These are phyloP conservation scores for Pachliopta kotzebuea DNA, from an alignment of 2,888 invertebrate genomes.

Conservation along the genomic window DNA sequence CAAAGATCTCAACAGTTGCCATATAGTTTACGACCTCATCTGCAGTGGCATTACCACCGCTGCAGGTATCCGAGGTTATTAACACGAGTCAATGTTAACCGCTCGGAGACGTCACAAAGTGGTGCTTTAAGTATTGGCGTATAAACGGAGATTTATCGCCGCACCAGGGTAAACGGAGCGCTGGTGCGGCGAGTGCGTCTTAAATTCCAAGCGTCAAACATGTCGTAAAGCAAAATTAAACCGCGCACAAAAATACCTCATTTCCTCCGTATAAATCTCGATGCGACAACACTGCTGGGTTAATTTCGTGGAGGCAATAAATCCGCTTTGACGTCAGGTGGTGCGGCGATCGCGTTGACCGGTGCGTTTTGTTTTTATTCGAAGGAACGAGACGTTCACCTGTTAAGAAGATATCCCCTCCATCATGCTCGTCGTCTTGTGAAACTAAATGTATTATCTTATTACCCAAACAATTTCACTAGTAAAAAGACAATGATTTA, in stretches of 20 bases:
- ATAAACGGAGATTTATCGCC: conserved; percentile 29
- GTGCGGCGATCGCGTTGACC: conserved; percentile 27
- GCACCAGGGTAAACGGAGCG: conserved; percentile 1
- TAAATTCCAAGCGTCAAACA: conserved; percentile 28
- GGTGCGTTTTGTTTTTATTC: conserved; percentile 1
- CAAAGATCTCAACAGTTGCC: not conserved
- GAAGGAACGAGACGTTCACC: not conserved
- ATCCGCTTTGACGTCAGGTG: conserved; percentile 45
- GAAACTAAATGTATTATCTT: too few species aligned
- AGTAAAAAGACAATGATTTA: too few species aligned
- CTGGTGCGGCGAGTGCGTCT: conserved; percentile 18
- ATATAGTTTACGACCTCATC: not conserved
- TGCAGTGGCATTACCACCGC: not conserved
- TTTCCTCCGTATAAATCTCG: conserved; percentile 70
- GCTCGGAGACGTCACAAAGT: conserved; percentile 11
- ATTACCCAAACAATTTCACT: too few species aligned
- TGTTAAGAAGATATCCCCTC: not conserved
- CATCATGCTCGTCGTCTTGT: too few species aligned
- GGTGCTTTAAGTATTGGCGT: conserved; percentile 21
- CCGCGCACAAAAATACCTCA: conserved; percentile 60
- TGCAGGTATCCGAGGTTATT: conserved; percentile 21
- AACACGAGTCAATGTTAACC: conserved; percentile 21
- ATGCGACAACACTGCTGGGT: conserved; percentile 58
- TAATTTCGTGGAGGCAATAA: conserved; percentile 69
- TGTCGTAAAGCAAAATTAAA: conserved; percentile 45